A percentile compares a stretch with the other conserved stretches of the same genome.
These are phyloP conservation scores for Sinotaia quadrata DNA, from an alignment of 2,888 invertebrate genomes.

Conservation along the genomic window DNA sequence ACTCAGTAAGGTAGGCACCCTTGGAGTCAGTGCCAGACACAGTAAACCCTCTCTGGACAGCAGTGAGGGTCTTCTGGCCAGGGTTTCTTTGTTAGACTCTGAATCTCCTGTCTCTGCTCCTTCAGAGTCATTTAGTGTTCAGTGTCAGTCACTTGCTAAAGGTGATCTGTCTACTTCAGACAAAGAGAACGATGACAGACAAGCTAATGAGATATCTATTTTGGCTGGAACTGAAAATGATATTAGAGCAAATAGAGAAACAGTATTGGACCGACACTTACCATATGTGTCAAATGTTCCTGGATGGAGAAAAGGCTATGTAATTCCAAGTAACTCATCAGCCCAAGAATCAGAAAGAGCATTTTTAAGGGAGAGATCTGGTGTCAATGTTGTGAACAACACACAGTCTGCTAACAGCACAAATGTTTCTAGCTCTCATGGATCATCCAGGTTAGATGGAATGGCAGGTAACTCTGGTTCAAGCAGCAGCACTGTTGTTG, in stretches of 20 bases:
- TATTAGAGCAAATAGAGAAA: background rate
- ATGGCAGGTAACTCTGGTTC: slow-evolving; percentile 37
- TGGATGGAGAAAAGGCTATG: background rate
- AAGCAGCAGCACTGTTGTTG: slow-evolving; percentile 37
- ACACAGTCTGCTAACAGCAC: background rate
- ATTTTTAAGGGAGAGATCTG: no score
- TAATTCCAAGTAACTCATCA: background rate
- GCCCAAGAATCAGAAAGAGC: background rate
- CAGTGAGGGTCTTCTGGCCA: slow-evolving; percentile 43
- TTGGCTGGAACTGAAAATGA: background rate
- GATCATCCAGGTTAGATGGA: slow-evolving; percentile 32
- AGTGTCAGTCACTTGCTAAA: slow-evolving; percentile 45
- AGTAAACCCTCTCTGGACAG: background rate
- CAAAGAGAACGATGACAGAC: slow-evolving; percentile 55
- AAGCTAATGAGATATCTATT: slow-evolving; percentile 14
- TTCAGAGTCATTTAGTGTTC: slow-evolving; percentile 42
- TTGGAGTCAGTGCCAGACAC: no score
- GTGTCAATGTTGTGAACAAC: background rate
- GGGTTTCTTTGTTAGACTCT: slow-evolving; percentile 51
- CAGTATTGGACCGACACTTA: no score
- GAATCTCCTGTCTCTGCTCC: slow-evolving; percentile 46
- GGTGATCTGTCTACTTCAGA: slow-evolving; percentile 57
- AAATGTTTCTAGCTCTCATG: slow-evolving; percentile 32
- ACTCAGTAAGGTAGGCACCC: no score
- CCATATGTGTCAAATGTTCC: no score